Conservation (phyloP, 2,113 vertebrate species). For the Thamnaconus septentrionalis region DNA sequence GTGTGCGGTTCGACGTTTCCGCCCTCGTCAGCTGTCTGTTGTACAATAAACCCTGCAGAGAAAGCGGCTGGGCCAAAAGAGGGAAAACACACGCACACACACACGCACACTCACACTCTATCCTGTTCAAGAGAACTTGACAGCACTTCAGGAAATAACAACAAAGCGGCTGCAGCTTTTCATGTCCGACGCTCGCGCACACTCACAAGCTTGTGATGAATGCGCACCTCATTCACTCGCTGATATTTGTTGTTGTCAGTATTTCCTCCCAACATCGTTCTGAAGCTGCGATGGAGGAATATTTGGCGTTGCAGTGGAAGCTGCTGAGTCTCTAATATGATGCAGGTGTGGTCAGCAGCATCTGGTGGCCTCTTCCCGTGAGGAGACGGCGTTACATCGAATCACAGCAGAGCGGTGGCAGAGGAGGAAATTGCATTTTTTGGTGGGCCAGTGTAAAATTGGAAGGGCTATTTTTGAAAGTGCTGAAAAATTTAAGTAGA, state of each 20-base stretch:
- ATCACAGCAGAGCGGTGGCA: too few species aligned
- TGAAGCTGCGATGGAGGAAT: constrained; percentile 7
- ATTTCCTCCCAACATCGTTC: not conserved
- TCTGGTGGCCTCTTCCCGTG: constrained; percentile 11
- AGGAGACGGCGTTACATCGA: too few species aligned
- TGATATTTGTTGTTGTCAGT: constrained; percentile 27
- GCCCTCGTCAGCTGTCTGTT: constrained; percentile 50
- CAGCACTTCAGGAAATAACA: constrained; percentile 44
- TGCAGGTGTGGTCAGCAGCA: constrained; percentile 28
- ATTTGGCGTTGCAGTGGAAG: constrained; percentile 38
- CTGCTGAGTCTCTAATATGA: constrained; percentile 49
- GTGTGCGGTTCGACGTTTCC: constrained; percentile 21
- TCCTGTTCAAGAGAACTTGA: constrained; percentile 33
- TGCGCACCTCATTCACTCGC: constrained; percentile 18
- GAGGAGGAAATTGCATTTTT: too few species aligned
- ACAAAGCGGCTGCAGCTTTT: constrained; percentile 39
- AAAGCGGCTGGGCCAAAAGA: constrained; percentile 20
- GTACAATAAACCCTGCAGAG: constrained; percentile 37
- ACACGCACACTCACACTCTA: constrained; percentile 5
- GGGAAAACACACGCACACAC: not conserved
- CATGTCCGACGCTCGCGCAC: constrained; percentile 25
- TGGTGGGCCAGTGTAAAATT: too few species aligned
- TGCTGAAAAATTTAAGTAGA: too few species aligned
- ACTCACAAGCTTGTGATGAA: constrained; percentile 15
- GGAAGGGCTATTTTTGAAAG: too few species aligned